Conservation (phyloP, 1,140 invertebrate species). For the Luehdorfia chinensis region DNA sequence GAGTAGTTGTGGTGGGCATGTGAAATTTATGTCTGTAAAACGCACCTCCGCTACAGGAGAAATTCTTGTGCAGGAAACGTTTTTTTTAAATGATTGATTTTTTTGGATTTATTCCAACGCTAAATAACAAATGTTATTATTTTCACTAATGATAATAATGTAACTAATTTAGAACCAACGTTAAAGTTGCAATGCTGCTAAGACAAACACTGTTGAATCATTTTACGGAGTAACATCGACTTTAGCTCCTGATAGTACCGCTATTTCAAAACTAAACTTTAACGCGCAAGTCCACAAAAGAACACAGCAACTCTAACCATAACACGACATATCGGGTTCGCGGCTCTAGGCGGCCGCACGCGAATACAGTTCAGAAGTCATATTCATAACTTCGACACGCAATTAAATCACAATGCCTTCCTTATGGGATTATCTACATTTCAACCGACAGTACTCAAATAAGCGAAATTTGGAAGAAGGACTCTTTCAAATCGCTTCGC, state of each 20-base stretch:
- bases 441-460: slow-evolving; percentile 70
- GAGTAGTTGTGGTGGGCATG: too few relatives aligned
- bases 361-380: slow-evolving; percentile 17
- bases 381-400: slow-evolving; percentile 29
- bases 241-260: slow-evolving; percentile 11
- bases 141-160: too few relatives aligned
- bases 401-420: slow-evolving; percentile 73
- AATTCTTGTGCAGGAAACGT: too few relatives aligned
- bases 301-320: slow-evolving; percentile 21
- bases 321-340: slow-evolving; percentile 33
- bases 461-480: slow-evolving; percentile 83
- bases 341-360: slow-evolving; percentile 36
- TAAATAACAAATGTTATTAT: too few relatives aligned
- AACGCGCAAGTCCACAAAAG: slow-evolving; percentile 57
- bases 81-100: too few relatives aligned
- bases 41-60: too few relatives aligned
- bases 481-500: slow-evolving; percentile 84
- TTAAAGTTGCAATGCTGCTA: too few relatives aligned
- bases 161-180: too few relatives aligned
- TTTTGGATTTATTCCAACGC: too few relatives aligned
- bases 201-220: too few relatives aligned
- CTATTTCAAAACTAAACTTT: slow-evolving; percentile 35
- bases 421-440: slow-evolving; percentile 78
- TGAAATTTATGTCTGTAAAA: too few relatives aligned
- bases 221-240: too few relatives aligned